Percentiles rank a stretch among this genome's conserved stretches.
Evolutionary conservation across 2,113 vertebrate species (phyloP).

Genomic region (Petrocephalus microphthalmus): DNA sequence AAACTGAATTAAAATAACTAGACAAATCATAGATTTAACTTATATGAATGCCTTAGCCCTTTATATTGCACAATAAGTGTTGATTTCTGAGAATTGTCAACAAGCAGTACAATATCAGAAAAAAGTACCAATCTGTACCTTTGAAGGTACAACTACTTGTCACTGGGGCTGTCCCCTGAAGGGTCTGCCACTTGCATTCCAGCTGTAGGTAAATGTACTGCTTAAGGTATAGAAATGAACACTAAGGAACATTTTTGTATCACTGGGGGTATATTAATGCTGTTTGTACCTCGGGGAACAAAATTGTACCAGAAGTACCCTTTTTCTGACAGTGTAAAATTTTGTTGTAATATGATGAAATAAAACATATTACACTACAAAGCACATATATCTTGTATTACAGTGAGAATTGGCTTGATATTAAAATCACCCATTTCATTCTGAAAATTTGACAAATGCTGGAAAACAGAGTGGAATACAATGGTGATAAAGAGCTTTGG

Average conservation of each 20-base stretch:
- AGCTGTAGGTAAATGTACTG: neutral
- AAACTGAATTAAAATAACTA: neutral
- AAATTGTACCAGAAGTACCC: neutral
- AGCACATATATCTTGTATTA: neutral
- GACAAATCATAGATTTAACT: neutral
- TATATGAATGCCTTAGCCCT: neutral
- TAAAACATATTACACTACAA: neutral
- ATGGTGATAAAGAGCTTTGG: too few relatives aligned
- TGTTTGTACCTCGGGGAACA: neutral
- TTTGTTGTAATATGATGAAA: neutral
- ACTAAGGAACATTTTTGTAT: neutral
- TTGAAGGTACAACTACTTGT: neutral
- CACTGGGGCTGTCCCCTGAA: neutral
- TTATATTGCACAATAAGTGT: neutral
- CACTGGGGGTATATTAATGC: neutral
- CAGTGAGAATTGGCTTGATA: neutral
- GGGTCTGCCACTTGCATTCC: neutral
- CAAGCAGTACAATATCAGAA: neutral
- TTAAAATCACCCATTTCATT: neutral
- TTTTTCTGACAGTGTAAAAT: neutral
- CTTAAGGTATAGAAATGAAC: neutral
- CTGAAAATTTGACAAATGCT: neutral
- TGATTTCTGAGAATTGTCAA: neutral
- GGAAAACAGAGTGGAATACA: too few relatives aligned
- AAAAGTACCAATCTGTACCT: neutral